Percentiles rank a stretch among this genome's conserved stretches.
These are phyloP conservation scores for Pygmarrhopalites habei DNA, from an alignment of 1,140 invertebrate species.

Conservation along the genomic window DNA sequence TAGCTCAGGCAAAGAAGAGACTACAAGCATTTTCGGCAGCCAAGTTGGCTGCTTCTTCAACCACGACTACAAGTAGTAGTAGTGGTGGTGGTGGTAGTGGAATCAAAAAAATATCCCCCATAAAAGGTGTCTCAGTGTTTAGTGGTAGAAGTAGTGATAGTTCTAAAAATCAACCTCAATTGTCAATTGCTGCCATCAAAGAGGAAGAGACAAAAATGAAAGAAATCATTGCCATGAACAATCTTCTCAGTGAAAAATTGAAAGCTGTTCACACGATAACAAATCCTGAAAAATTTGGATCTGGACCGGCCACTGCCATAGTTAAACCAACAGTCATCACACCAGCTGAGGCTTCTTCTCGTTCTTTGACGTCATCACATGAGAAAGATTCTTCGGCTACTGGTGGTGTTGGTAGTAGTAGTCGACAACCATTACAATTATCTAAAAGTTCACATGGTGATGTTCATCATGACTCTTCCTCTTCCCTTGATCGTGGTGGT, in stretches of 20 bases:
- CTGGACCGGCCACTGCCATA: constrained; percentile 25
- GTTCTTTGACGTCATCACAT: no score
- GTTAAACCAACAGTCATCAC: constrained; percentile 28
- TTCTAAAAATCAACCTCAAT: constrained; percentile 13
- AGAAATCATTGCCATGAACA: constrained; percentile 35
- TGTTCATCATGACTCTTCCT: no score
- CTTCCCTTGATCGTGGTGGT: neutral
- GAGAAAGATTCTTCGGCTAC: neutral
- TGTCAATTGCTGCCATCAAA: constrained; percentile 35
- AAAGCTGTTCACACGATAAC: constrained; percentile 30
- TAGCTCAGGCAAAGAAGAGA: constrained; percentile 43
- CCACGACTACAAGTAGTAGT: no score
- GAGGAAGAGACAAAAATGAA: constrained; percentile 38
- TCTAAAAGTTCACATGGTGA: neutral
- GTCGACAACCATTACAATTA: neutral
- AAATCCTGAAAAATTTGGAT: constrained; percentile 10
- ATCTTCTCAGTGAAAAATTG: constrained; percentile 30
- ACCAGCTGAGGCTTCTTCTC: no score
- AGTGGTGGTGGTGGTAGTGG: no score
- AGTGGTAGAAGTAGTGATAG: constrained; percentile 11
- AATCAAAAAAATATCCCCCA: constrained; percentile 20
- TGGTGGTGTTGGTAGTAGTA: neutral
- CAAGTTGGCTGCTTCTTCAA: constrained; percentile 36
- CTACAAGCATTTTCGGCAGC: constrained; percentile 43
- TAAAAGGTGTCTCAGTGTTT: constrained; percentile 31